Evolutionary conservation across 2,113 vertebrate genomes (phyloP).

Genomic region (Fukomys damarensis): DNA sequence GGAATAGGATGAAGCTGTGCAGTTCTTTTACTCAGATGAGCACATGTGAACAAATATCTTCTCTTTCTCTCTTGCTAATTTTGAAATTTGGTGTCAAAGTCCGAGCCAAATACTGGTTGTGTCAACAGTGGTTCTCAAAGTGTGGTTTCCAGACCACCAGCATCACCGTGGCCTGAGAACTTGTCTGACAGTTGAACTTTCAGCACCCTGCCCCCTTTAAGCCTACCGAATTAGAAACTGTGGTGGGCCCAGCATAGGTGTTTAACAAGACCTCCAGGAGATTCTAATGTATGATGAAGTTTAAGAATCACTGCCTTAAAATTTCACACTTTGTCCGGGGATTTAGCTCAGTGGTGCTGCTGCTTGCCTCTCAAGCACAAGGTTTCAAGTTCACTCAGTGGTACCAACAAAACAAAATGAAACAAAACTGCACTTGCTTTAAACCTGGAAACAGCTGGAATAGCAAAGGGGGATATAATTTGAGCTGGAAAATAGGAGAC

Average conservation of each 20-base stretch:
- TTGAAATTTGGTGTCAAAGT: constrained; percentile 6
- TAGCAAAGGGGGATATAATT: background rate
- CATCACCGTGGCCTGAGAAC: constrained; percentile 10
- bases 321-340: background rate
- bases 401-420: no score
- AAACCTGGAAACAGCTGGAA: constrained; percentile 13
- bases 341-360: no score
- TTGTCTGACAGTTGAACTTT: constrained; percentile 39
- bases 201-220: background rate
- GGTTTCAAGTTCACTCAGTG: no score
- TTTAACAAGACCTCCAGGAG: constrained; percentile 49
- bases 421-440: no score
- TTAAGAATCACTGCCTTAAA: constrained; percentile 59
- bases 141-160: background rate
- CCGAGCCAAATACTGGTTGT: background rate
- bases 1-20: background rate
- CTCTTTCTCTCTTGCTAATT: constrained; percentile 37
- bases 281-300: constrained; percentile 56
- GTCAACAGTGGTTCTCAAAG: constrained; percentile 35
- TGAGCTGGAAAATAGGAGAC: constrained; percentile 40
- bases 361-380: no score
- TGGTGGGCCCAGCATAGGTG: constrained; percentile 19
- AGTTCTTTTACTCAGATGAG: background rate
- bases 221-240: constrained; percentile 41
- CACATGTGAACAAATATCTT: background rate